A percentile compares a stretch with the other conserved stretches of the same genome.
phyloP scores from a whole-genome alignment of 2,888 invertebrate species.

The Euzetes globulus region DNA sequence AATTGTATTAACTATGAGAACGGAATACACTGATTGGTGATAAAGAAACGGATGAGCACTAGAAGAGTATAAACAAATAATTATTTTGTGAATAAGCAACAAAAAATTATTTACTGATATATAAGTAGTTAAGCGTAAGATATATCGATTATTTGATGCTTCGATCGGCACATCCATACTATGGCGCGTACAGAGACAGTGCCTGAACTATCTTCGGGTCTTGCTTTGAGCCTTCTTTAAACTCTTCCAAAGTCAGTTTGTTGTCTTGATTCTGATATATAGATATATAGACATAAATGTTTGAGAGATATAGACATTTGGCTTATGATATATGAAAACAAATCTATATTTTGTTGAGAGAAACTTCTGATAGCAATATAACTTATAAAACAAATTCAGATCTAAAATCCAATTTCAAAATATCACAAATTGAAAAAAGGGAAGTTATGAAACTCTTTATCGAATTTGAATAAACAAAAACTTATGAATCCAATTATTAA shows the following conservation, averaged over 20 bases:
- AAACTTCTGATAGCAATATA: no score
- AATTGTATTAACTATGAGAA: no score
- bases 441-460: no score
- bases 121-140: neutral
- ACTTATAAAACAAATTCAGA: no score
- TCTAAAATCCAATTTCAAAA: no score
- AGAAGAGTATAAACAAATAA: neutral
- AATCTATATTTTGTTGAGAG: no score
- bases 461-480: no score
- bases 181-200: constrained; percentile 53
- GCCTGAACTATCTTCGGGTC: constrained; percentile 98
- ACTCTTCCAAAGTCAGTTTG: constrained; percentile 86
- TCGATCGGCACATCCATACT: constrained; percentile 21
- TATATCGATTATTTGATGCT: neutral
- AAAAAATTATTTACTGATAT: constrained; percentile 7
- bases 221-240: constrained; percentile 94
- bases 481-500: no score
- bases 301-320: neutral
- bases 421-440: no score
- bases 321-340: no score
- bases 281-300: constrained; percentile 30
- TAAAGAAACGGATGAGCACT: no score
- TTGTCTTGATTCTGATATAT: constrained; percentile 75
- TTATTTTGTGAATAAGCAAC: neutral
- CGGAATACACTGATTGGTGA: no score